Conservation (phyloP, 2,113 vertebrate genomes). For the Cyprichromis sp. region DNA sequence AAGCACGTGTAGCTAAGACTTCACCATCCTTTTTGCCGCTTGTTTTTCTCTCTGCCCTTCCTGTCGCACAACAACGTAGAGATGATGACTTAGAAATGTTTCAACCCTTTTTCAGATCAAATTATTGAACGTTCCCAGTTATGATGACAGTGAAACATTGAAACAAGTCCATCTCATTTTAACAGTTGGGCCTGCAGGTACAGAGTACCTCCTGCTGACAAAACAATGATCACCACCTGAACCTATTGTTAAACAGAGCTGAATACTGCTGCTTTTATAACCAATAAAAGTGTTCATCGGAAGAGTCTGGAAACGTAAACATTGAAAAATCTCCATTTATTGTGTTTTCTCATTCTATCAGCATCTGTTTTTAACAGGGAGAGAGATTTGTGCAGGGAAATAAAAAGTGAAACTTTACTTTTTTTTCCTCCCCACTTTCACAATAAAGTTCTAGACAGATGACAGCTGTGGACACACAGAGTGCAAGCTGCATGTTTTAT, state of each 20-base stretch:
- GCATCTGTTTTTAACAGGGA: conserved; percentile 55
- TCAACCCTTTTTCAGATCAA: background rate
- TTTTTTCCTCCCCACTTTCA: background rate
- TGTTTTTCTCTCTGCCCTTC: background rate
- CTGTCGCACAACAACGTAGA: accelerated
- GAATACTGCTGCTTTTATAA: conserved; percentile 14
- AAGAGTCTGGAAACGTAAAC: conserved; percentile 35
- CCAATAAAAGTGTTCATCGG: conserved; percentile 30
- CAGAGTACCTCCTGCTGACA: conserved; percentile 3
- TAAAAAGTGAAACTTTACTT: conserved; percentile 28
- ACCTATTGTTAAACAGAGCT: background rate
- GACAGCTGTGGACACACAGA: conserved; percentile 56
- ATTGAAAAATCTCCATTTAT: conserved; percentile 30
- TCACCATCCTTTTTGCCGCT: background rate
- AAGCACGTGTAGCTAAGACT: background rate
- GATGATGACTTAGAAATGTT: background rate
- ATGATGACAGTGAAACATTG: background rate
- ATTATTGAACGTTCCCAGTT: background rate
- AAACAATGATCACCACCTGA: conserved; percentile 33
- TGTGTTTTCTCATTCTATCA: conserved; percentile 42
- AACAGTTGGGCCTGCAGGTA: background rate
- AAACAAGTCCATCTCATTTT: background rate
- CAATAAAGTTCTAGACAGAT: conserved; percentile 47
- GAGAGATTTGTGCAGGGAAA: conserved; percentile 21
- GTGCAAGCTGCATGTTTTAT: conserved; percentile 57